A percentile compares a stretch with the other conserved stretches of the same genome.
Conservation (phyloP, 2,888 invertebrate species). For the Drosophila basisetae region DNA sequence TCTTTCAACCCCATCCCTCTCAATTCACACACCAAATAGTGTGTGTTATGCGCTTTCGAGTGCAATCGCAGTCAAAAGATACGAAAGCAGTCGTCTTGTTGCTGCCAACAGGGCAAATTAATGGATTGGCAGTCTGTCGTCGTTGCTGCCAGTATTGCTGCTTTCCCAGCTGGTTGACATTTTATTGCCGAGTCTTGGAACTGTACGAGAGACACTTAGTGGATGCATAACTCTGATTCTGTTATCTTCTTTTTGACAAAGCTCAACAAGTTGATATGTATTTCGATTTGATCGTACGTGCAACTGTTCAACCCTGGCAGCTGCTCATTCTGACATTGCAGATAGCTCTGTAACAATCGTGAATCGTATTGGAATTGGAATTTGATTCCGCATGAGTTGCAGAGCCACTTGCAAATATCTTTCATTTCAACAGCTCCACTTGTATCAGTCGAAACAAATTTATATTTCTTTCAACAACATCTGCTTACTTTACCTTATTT, state of each 20-base stretch:
- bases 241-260: conserved; percentile 18
- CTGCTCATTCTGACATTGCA: conserved; percentile 8
- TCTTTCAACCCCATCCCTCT: not conserved
- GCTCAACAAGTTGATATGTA: conserved; percentile 40
- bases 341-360: conserved; percentile 8
- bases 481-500: not conserved
- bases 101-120: conserved; percentile 67
- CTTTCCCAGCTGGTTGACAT: conserved; percentile 33
- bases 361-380: conserved; percentile 27
- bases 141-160: not conserved
- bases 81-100: conserved; percentile 28
- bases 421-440: not conserved
- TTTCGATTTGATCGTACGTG: conserved; percentile 32
- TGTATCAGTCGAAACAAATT: not conserved
- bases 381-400: not conserved
- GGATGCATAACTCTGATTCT: conserved; percentile 21
- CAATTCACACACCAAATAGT: no score
- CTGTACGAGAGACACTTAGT: conserved; percentile 29
- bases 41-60: conserved; percentile 55
- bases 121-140: conserved; percentile 64
- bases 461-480: not conserved
- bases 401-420: not conserved
- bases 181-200: conserved; percentile 52
- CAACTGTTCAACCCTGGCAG: conserved; percentile 23
- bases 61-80: conserved; percentile 29